These are phyloP conservation scores for Trachelipus rathkii DNA, from an alignment of 1,140 invertebrate species.

Conservation along the genomic window DNA sequence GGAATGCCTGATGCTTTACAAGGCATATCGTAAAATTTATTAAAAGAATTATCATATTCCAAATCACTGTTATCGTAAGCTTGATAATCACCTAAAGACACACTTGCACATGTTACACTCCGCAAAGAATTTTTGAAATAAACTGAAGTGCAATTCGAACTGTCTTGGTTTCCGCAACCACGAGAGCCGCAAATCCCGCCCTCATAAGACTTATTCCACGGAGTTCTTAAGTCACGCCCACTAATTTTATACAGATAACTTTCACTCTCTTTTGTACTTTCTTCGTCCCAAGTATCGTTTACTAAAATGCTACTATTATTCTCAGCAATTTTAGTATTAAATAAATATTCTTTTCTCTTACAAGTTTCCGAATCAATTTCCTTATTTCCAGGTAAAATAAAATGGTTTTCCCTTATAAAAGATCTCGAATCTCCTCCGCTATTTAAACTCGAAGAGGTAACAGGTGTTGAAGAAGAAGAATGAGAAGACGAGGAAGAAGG, in stretches of 20 bases:
- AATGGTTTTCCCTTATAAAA: no score
- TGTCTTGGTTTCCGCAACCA: neutral
- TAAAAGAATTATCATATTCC: neutral
- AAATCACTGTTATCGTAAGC: neutral
- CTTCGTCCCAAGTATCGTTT: neutral
- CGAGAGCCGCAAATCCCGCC: neutral
- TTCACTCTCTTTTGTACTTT: neutral
- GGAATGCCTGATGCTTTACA: neutral
- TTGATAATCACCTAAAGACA: no score
- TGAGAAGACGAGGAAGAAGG: neutral
- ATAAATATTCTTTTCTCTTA: neutral
- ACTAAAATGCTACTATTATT: neutral
- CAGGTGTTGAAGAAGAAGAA: neutral
- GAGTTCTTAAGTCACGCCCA: neutral
- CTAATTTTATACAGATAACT: neutral
- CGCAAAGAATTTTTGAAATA: no score
- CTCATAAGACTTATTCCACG: slow-evolving; percentile 5
- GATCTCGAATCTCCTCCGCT: neutral
- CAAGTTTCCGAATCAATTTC: neutral
- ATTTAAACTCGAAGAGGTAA: neutral
- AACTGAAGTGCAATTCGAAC: neutral
- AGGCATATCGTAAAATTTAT: neutral
- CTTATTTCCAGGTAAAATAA: neutral
- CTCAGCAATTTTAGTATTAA: neutral
- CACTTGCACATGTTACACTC: no score